Evolutionary conservation across 2,888 invertebrate genomes (phyloP).

Genomic region (Blastobasis adustella): DNA sequence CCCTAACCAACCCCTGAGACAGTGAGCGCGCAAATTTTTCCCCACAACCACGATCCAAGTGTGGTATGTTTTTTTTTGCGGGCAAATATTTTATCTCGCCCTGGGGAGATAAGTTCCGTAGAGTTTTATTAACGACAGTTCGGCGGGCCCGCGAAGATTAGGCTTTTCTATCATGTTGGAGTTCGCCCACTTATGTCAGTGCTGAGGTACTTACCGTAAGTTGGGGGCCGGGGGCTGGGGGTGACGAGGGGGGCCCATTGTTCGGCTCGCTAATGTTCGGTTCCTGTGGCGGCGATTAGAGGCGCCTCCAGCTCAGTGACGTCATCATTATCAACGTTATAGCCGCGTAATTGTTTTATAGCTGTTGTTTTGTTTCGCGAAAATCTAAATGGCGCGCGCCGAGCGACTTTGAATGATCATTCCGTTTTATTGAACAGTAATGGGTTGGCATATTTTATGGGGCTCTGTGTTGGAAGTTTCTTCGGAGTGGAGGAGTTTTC

Average conservation of each 20-base stretch:
- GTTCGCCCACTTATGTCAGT: constrained; percentile 42
- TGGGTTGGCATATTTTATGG: no score
- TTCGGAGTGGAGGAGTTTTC: no score
- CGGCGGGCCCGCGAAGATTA: constrained; percentile 44
- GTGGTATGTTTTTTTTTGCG: constrained; percentile 38
- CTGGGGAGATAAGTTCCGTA: constrained; percentile 49
- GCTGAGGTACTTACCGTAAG: constrained; percentile 24
- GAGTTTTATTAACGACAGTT: constrained; percentile 66
- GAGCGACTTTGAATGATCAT: no score
- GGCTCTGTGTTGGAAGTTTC: no score
- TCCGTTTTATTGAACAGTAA: no score
- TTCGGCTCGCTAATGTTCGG: constrained; percentile 4
- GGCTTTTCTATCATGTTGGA: constrained; percentile 43
- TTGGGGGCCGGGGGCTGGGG: background rate
- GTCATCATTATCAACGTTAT: background rate
- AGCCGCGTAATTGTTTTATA: no score
- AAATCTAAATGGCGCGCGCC: no score
- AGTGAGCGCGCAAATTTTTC: constrained; percentile 31
- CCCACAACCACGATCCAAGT: constrained; percentile 2
- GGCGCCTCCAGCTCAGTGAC: background rate
- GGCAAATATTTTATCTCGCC: constrained; percentile 53
- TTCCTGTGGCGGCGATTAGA: background rate
- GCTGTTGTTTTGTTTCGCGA: no score
- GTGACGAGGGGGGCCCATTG: constrained; percentile 4
- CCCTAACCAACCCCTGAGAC: no score